Percentiles rank a stretch among this genome's conserved stretches.
phyloP scores from a whole-genome alignment of 2,797 vertebrate species.

The Sebastes itinus region DNA sequence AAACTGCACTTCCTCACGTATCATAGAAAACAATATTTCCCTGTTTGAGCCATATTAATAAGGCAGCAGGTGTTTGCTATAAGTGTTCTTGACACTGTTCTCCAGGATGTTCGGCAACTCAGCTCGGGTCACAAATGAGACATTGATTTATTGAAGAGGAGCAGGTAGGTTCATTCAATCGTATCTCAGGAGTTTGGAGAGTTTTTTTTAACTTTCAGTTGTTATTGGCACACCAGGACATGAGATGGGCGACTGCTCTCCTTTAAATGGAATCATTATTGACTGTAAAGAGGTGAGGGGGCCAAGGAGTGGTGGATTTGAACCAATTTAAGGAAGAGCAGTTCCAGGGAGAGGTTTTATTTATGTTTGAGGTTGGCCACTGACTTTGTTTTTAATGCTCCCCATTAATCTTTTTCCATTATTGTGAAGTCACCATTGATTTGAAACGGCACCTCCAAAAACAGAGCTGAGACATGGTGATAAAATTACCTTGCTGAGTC shows the following conservation, averaged over 20 bases:
- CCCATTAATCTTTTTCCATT: neutral
- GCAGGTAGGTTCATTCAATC: neutral
- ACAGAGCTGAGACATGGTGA: neutral
- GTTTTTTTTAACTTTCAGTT: neutral
- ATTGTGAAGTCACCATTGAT: neutral
- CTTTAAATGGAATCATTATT: neutral
- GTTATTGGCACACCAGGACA: neutral
- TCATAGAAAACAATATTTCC: neutral
- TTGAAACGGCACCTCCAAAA: neutral
- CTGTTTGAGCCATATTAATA: neutral
- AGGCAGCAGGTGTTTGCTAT: neutral
- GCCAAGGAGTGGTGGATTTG: neutral
- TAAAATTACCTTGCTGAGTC: neutral
- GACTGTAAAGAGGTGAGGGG: neutral
- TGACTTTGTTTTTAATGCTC: neutral
- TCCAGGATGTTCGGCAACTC: neutral
- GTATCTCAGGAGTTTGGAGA: neutral
- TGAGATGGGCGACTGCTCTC: neutral
- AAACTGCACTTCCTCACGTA: neutral
- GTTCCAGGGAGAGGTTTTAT: neutral
- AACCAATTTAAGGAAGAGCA: neutral
- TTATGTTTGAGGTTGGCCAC: neutral
- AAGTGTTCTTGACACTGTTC: neutral
- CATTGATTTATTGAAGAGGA: constrained; percentile 24
- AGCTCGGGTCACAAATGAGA: constrained; percentile 22